Evolutionary conservation across 2,888 invertebrate genomes (phyloP), one percentile per base, ranked within the genome.

Genomic region (Cerastis rubricosa): DNA sequence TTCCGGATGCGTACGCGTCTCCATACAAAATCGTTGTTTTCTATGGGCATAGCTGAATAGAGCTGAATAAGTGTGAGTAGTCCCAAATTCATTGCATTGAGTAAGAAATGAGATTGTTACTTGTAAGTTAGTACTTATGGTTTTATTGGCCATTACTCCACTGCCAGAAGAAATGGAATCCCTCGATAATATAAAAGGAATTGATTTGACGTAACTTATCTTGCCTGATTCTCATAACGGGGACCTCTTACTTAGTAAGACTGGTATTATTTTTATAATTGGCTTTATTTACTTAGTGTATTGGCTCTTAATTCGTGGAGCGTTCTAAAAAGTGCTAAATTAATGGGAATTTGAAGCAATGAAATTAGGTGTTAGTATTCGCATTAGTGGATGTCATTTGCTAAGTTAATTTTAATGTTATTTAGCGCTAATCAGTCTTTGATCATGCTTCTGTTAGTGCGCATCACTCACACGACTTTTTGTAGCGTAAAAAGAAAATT

Each of bases 261-360:
- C 93, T 92, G 92, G 90, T 87, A 88, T 89, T 87, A 87, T 89
- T 88, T 89, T 84, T 74, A 80, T 83, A 85, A 90, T 92, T 91
- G 90, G 91, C 90, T 91, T 90, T 87, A 90, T 88, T 89, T 87
- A 90, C 85, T 91, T 90, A 89, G 88, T 91, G 90, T 88, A 88
- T 81, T 63, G 67, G 85, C 80, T 83, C 88, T 83, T 87, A 51
- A 74, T 78, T 81, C 49, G 65, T 87, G 61, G 67, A 77, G 81
- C 72, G 81, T 80, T 83, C 79, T 74, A 71, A 86, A 61, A 92
- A 92, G 92, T 93, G 92, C 91, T 93, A 90, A 90, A 88, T 90
- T 88, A 88, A 81, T 85, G 85, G 80, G 89, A 90, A 93, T 91
- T 89, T 80, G 89, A 93, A 94, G 93, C 94, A 94, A 94, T 93